phyloP scores from a whole-genome alignment of 1,140 invertebrate species.

The Lepidostoma basale region DNA sequence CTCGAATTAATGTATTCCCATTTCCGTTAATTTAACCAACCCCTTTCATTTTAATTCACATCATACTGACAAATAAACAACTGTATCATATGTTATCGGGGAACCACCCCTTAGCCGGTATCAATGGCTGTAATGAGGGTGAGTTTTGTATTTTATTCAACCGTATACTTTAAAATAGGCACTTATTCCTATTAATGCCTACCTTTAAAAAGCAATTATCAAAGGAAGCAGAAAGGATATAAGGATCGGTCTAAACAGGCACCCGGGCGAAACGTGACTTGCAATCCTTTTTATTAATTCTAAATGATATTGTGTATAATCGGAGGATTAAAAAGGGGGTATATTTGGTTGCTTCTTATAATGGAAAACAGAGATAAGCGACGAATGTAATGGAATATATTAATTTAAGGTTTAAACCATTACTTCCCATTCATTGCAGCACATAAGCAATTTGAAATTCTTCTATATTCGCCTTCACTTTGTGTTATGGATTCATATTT shows the following conservation, averaged over 20 bases:
- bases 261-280: slow-evolving; percentile 18
- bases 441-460: too few species aligned
- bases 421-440: too few species aligned
- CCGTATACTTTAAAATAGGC: slow-evolving; percentile 13
- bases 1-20: background rate
- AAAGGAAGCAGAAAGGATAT: slow-evolving; percentile 11
- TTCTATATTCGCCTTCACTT: too few species aligned
- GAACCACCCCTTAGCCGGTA: background rate
- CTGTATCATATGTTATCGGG: slow-evolving; percentile 16
- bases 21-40: slow-evolving; percentile 9
- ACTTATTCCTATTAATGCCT: slow-evolving; percentile 24
- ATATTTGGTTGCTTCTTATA: too few species aligned
- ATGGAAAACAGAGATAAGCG: too few species aligned
- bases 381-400: too few species aligned
- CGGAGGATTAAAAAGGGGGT: background rate
- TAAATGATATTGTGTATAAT: background rate
- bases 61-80: slow-evolving; percentile 21
- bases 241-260: background rate
- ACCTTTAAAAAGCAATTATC: slow-evolving; percentile 27
- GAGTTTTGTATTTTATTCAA: slow-evolving; percentile 16
- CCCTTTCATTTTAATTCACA: slow-evolving; percentile 10
- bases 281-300: slow-evolving; percentile 1
- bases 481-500: too few species aligned
- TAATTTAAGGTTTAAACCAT: too few species aligned
- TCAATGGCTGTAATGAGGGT: background rate